Percentiles rank a stretch among this genome's conserved stretches.
Conservation (phyloP, 2,888 invertebrate species). For the Cistogaster globosa region DNA sequence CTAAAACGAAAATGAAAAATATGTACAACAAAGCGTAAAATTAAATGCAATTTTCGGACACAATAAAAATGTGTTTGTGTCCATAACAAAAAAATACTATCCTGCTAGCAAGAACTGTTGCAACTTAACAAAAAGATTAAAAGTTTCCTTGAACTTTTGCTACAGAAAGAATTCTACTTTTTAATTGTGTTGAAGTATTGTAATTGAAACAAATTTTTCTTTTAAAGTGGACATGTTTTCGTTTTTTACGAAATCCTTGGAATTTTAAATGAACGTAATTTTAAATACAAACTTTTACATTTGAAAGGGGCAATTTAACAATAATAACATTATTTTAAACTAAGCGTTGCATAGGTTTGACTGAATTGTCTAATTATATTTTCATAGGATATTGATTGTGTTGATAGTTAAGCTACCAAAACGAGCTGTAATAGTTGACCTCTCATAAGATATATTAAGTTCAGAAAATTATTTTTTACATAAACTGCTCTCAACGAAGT, state of each 20-base stretch:
- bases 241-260: background rate
- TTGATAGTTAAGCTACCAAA: too few species aligned
- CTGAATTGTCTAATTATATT: too few species aligned
- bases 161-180: constrained; percentile 32
- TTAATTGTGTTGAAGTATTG: constrained; percentile 48
- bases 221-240: constrained; percentile 7
- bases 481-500: too few species aligned
- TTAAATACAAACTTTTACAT: constrained; percentile 9
- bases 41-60: constrained; percentile 68
- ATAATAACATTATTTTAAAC: too few species aligned
- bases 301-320: background rate
- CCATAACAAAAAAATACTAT: constrained; percentile 36
- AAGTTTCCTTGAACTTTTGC: constrained; percentile 55
- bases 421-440: too few species aligned
- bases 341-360: too few species aligned
- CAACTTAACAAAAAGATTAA: constrained; percentile 39
- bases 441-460: too few species aligned
- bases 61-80: constrained; percentile 53
- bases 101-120: background rate
- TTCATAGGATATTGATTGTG: too few species aligned
- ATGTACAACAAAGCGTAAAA: constrained; percentile 65
- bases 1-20: constrained; percentile 30
- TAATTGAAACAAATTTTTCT: constrained; percentile 41
- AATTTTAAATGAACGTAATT: constrained; percentile 25
- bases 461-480: too few species aligned